These are phyloP conservation scores for Odocoileus virginianus DNA, from an alignment of 2,113 vertebrate species.

Conservation along the genomic window DNA sequence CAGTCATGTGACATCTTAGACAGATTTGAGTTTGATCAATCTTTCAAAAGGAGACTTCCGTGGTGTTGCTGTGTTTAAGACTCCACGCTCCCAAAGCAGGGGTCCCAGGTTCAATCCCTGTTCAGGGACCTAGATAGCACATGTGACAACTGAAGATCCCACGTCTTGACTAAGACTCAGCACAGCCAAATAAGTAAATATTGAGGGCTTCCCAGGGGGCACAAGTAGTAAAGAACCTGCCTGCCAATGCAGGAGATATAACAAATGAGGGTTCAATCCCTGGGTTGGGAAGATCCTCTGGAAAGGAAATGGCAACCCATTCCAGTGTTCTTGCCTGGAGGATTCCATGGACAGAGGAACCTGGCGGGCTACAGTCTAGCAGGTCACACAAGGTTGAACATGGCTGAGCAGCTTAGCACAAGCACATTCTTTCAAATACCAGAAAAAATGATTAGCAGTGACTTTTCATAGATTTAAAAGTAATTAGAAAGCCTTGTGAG, in stretches of 20 bases:
- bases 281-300: neutral
- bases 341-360: neutral
- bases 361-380: neutral
- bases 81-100: neutral
- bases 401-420: neutral
- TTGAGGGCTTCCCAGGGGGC: neutral
- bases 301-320: neutral
- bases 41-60: neutral
- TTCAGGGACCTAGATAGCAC: neutral
- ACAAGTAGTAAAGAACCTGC: neutral
- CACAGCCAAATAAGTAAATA: neutral
- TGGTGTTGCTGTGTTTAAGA: neutral
- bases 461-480: neutral
- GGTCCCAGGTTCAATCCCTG: neutral
- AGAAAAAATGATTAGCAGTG: neutral
- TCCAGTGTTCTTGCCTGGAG: neutral
- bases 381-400: neutral
- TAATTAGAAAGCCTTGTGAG: neutral
- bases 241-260: neutral
- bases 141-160: fast-evolving
- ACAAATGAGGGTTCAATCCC: neutral
- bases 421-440: neutral
- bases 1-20: neutral
- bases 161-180: neutral
- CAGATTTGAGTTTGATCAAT: neutral